Percentiles rank a stretch among this genome's conserved stretches.
phyloP scores from a whole-genome alignment of 2,113 vertebrate genomes.

The Neotoma lepida region DNA sequence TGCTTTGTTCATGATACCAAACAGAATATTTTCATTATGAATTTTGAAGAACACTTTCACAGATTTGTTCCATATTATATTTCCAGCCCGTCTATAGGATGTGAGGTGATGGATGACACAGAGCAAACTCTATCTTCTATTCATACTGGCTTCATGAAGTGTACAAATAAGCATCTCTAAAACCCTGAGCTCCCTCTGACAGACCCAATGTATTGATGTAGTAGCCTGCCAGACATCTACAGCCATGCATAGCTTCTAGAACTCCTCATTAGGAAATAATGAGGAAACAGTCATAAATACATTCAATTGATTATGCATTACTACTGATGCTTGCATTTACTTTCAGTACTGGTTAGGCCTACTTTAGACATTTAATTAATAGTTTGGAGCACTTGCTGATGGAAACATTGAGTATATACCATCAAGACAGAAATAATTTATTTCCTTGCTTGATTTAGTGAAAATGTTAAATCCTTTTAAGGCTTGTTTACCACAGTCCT shows the following conservation, averaged over 20 bases:
- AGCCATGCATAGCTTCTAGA: constrained; percentile 59
- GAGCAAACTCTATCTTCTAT: constrained; percentile 61
- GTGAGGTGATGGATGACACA: constrained; percentile 34
- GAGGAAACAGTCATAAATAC: constrained; percentile 68
- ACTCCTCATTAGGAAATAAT: constrained; percentile 73
- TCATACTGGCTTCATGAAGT: neutral
- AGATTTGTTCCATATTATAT: constrained; percentile 42
- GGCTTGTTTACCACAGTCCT: neutral
- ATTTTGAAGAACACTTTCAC: neutral
- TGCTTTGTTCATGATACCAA: constrained; percentile 61
- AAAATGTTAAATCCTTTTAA: constrained; percentile 50
- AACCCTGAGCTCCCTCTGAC: constrained; percentile 32
- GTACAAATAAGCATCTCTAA: constrained; percentile 61
- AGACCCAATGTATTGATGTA: constrained; percentile 58
- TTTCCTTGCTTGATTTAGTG: constrained; percentile 50
- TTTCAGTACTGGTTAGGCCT: constrained; percentile 48
- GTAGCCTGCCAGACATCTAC: constrained; percentile 30
- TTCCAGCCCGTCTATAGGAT: neutral
- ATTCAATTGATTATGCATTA: constrained; percentile 69
- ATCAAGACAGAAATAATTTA: constrained; percentile 61
- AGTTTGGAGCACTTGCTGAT: constrained; percentile 50
- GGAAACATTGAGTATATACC: constrained; percentile 56
- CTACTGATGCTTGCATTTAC: constrained; percentile 56
- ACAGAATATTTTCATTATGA: constrained; percentile 58
- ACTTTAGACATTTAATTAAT: constrained; percentile 63